Percentiles rank a stretch among this genome's conserved stretches.
These are phyloP conservation scores for Neoniphon sammara DNA, from an alignment of 2,797 vertebrate species.

Conservation along the genomic window DNA sequence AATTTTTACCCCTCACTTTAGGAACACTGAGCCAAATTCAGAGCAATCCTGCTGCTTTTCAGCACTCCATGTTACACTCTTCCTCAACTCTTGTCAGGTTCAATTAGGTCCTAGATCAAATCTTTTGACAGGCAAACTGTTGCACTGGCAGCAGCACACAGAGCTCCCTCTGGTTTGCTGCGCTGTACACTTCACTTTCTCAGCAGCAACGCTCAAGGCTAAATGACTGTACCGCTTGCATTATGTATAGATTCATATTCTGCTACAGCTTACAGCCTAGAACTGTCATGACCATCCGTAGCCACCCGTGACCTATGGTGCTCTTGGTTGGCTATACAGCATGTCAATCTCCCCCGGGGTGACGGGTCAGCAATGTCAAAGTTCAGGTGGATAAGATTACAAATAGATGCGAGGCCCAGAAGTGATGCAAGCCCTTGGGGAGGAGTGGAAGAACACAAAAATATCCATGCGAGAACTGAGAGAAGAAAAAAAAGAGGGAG, in stretches of 20 bases:
- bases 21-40: constrained; percentile 44
- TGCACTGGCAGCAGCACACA: constrained; percentile 50
- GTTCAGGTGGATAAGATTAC: constrained; percentile 54
- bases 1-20: constrained; percentile 47
- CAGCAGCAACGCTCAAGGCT: constrained; percentile 60
- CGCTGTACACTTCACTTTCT: constrained; percentile 63
- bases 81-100: constrained; percentile 57
- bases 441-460: constrained; percentile 15
- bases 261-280: constrained; percentile 39
- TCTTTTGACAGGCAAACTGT: constrained; percentile 55
- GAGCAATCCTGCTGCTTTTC: constrained; percentile 26
- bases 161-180: constrained; percentile 53
- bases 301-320: constrained; percentile 48
- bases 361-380: constrained; percentile 48
- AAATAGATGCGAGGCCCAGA: constrained; percentile 45
- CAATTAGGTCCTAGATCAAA: constrained; percentile 66
- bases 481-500: constrained; percentile 14
- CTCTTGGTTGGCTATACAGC: constrained; percentile 35
- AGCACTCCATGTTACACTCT: constrained; percentile 60
- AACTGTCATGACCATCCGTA: constrained; percentile 56
- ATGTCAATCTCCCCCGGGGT: constrained; percentile 31
- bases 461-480: constrained; percentile 22
- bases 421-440: constrained; percentile 38
- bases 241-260: constrained; percentile 64
- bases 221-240: constrained; percentile 64